Evolutionary conservation across 2,113 vertebrate species (phyloP).

Genomic region (Gasterosteus nipponicus): DNA sequence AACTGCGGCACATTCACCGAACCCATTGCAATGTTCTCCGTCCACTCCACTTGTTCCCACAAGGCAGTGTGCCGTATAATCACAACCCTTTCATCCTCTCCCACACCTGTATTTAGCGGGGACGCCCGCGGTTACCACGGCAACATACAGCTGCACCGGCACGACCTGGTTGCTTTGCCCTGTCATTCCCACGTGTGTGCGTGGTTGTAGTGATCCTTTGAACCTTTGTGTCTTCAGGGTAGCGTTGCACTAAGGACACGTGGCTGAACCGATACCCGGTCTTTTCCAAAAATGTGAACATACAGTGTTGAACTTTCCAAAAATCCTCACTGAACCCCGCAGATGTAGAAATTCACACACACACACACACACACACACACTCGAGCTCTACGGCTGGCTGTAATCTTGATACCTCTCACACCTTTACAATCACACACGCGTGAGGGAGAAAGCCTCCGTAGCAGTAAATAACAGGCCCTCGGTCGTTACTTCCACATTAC

Average conservation of each 20-base stretch:
- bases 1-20: background rate
- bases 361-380: background rate
- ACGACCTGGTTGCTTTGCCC: slow-evolving; percentile 33
- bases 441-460: slow-evolving; percentile 1
- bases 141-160: slow-evolving; percentile 25
- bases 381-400: background rate
- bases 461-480: slow-evolving; percentile 54
- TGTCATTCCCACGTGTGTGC: slow-evolving; percentile 55
- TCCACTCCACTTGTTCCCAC: slow-evolving; percentile 7
- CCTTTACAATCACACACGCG: slow-evolving; percentile 12
- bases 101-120: slow-evolving; percentile 67
- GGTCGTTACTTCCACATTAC: slow-evolving; percentile 54
- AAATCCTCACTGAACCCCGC: background rate
- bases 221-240: slow-evolving; percentile 27
- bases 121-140: slow-evolving; percentile 47
- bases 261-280: background rate
- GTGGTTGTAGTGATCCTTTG: slow-evolving; percentile 57
- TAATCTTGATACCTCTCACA: slow-evolving; percentile 24
- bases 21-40: background rate
- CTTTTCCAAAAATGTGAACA: background rate
- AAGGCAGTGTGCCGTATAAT: slow-evolving; percentile 37
- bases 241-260: background rate
- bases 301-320: background rate
- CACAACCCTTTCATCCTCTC: slow-evolving; percentile 40
- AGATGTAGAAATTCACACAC: background rate